A percentile compares a stretch with the other conserved stretches of the same genome.
phyloP scores from a whole-genome alignment of 2,113 vertebrate genomes.

The Fulica atra region DNA sequence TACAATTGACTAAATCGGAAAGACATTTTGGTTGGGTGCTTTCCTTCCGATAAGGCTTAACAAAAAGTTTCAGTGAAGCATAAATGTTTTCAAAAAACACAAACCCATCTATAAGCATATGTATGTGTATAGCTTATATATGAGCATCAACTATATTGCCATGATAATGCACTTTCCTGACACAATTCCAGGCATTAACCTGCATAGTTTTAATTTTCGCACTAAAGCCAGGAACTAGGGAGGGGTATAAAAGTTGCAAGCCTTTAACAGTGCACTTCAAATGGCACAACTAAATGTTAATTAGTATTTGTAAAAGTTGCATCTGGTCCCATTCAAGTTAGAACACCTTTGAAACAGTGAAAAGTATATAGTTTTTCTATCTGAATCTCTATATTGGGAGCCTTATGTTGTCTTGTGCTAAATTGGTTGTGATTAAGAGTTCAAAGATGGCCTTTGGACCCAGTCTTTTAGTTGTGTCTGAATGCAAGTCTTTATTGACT shows the following conservation, averaged over 20 bases:
- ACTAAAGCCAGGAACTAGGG: neutral
- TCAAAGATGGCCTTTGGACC: neutral
- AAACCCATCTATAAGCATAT: neutral
- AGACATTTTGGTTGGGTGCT: neutral
- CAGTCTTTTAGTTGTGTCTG: neutral
- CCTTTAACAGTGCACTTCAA: neutral
- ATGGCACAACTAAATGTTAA: neutral
- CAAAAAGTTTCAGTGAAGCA: neutral
- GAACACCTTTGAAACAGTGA: neutral
- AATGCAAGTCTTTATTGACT: neutral
- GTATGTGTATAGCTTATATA: neutral
- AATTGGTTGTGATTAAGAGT: neutral
- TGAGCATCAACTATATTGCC: neutral
- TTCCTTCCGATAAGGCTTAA: neutral
- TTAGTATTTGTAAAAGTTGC: neutral
- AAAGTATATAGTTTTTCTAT: neutral
- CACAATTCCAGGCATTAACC: neutral
- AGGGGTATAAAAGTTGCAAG: neutral
- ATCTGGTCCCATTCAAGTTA: neutral
- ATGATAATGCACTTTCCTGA: neutral
- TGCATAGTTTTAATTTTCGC: neutral
- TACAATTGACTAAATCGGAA: neutral
- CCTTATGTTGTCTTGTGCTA: neutral
- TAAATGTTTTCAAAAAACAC: neutral
- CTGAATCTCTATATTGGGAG: neutral